Evolutionary conservation across 2,113 vertebrate species (phyloP).

Genomic region (Trichechus manatus): DNA sequence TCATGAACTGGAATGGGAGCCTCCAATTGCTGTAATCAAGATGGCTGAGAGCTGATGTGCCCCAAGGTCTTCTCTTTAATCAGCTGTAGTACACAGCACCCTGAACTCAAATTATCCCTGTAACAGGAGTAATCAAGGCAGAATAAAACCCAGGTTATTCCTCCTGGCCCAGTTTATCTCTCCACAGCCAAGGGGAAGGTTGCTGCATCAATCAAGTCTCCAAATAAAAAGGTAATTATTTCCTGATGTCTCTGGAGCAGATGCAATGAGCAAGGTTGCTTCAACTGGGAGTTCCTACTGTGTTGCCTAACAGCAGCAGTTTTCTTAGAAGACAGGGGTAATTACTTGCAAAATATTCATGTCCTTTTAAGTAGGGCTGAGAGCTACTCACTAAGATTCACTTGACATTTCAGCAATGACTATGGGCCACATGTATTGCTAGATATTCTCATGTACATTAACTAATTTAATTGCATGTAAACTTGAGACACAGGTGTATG

Average conservation of each 20-base stretch:
- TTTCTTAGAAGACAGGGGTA: constrained; percentile 70
- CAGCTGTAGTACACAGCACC: neutral
- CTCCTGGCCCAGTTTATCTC: constrained; percentile 60
- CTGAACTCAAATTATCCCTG: constrained; percentile 60
- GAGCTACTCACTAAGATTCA: constrained; percentile 39
- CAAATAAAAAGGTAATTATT: constrained; percentile 81
- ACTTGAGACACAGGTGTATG: neutral
- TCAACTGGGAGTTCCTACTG: constrained; percentile 60
- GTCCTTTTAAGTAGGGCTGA: constrained; percentile 39
- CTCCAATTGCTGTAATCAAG: constrained; percentile 36
- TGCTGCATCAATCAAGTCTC: constrained; percentile 72
- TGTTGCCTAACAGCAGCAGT: constrained; percentile 51
- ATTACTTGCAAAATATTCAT: constrained; percentile 69
- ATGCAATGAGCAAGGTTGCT: constrained; percentile 66
- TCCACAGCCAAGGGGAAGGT: constrained; percentile 61
- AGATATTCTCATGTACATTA: neutral
- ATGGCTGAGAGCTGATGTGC: constrained; percentile 7
- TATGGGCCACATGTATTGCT: neutral
- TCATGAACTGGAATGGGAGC: neutral
- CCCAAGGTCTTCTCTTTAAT: constrained; percentile 66
- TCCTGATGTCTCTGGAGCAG: constrained; percentile 77
- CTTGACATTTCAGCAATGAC: neutral
- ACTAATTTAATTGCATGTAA: neutral
- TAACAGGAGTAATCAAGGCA: constrained; percentile 57
- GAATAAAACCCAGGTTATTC: constrained; percentile 61